Conservation (phyloP, 2,113 vertebrate genomes). For the Ariopsis seemanni region DNA sequence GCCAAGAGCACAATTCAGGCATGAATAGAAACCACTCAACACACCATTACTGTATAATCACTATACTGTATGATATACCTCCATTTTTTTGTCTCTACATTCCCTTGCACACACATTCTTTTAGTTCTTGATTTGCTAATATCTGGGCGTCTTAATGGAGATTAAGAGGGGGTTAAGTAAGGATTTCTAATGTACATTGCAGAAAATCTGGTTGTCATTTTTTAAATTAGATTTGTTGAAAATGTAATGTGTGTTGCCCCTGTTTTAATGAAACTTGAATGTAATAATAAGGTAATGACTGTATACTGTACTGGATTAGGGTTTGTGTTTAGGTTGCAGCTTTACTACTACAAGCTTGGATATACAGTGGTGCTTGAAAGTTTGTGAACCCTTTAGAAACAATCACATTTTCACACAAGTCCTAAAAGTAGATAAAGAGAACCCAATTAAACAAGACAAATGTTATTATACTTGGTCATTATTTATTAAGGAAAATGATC, state of each 20-base stretch:
- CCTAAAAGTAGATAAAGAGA: too few species aligned
- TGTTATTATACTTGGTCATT: too few species aligned
- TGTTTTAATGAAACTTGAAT: neutral
- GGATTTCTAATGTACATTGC: neutral
- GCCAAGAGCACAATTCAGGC: conserved; percentile 87
- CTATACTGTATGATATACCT: neutral
- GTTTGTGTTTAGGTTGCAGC: neutral
- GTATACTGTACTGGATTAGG: neutral
- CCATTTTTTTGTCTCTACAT: neutral
- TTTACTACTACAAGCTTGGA: neutral
- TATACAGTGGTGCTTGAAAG: neutral
- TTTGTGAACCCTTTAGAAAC: too few species aligned
- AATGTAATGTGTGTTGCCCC: neutral
- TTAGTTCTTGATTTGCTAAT: conserved; percentile 15
- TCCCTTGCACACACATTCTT: neutral
- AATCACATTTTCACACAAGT: too few species aligned
- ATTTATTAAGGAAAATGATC: too few species aligned
- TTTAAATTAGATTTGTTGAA: conserved; percentile 6
- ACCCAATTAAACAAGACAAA: too few species aligned
- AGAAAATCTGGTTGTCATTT: neutral
- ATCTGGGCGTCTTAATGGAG: neutral
- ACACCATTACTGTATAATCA: neutral
- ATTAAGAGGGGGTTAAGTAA: neutral
- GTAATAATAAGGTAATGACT: neutral
- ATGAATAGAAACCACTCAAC: conserved; percentile 47